Evolutionary conservation across 2,113 vertebrate genomes (phyloP), one percentile per base, ranked within the genome.

Genomic region (Datnioides undecimradiatus): DNA sequence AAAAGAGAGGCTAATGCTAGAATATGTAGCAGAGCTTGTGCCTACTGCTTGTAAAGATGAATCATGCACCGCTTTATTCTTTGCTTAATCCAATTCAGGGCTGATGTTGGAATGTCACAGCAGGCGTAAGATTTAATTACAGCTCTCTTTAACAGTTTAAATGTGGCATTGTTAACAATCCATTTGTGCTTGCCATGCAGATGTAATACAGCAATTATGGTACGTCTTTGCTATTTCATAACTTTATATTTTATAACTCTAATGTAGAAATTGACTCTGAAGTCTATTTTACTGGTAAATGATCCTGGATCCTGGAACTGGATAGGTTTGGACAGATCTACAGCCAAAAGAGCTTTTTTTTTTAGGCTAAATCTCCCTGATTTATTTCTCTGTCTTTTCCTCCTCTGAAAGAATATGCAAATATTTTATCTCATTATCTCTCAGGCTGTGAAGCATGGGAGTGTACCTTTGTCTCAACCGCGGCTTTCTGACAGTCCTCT

Each of bases 41-140:
- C 46, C 7, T 16, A 21, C 60, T 33, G 57, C 55, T 46, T 59
- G 14, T 45, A 27, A 46, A 64, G 71, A 81, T 57, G 45, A 73
- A 81, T 84, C 36, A 38, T 21, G 21, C 40, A 31, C 6, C 21
- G 41, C 40, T 72, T 66, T 77, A 55, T 79, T 79, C 27, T 89
- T 57, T 57, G 45, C 59, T 17, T 82, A 75, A 86, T 82, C 60
- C 45, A 72, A 66, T 79, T 65, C 64, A 52, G 73, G 64, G 73
- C 66, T 31, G 71, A 68, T 74, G 84, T 29, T 70, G 31, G 27
- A 76, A 70, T 52, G 43, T 70, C 82, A 85, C 73, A 58, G 76
- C 59, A 79, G 65, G 74, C 60, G 0, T 67, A 12, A n/a, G 34
- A 82, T 68, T 81, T 82, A 77, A 87, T 89, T 80, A 76, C 68